These are phyloP conservation scores for Naso thynnoides DNA, from an alignment of 2,797 vertebrate genomes.

Conservation along the genomic window DNA sequence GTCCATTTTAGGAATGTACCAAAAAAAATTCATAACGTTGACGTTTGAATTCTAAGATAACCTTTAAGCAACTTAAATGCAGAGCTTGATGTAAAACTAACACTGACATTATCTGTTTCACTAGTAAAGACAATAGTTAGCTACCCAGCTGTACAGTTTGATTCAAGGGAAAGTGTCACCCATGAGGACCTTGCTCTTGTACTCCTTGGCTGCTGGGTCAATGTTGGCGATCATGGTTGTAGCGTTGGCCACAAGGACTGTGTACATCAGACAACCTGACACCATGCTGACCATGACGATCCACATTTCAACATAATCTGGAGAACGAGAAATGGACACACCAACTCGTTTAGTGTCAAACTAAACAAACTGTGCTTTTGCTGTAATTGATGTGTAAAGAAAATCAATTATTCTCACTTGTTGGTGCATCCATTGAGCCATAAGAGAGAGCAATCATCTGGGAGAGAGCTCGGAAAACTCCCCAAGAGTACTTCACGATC, in stretches of 20 bases:
- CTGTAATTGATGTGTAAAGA: not conserved
- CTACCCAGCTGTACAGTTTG: not conserved
- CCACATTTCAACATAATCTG: constrained; percentile 87
- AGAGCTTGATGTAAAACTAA: not conserved
- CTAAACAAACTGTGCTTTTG: not conserved
- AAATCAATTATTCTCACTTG: constrained; percentile 78
- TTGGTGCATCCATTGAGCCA: constrained; percentile 85
- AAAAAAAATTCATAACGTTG: no score
- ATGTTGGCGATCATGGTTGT: constrained; percentile 83
- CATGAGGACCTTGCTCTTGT: constrained; percentile 85
- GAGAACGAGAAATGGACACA: constrained; percentile 30
- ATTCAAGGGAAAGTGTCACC: constrained; percentile 6
- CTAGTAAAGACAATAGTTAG: no score
- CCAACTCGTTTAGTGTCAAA: not conserved
- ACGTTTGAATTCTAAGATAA: not conserved
- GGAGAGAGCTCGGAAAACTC: constrained; percentile 85
- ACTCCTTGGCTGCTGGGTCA: constrained; percentile 83
- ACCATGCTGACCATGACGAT: constrained; percentile 88
- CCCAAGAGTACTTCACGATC: constrained; percentile 86
- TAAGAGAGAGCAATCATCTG: constrained; percentile 88
- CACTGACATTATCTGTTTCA: not conserved
- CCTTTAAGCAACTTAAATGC: not conserved
- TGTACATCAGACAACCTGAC: constrained; percentile 87
- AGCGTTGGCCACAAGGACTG: constrained; percentile 85
- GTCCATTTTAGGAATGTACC: no score